Conservation (phyloP, 2,797 vertebrate species). For the Champsocephalus esox region DNA sequence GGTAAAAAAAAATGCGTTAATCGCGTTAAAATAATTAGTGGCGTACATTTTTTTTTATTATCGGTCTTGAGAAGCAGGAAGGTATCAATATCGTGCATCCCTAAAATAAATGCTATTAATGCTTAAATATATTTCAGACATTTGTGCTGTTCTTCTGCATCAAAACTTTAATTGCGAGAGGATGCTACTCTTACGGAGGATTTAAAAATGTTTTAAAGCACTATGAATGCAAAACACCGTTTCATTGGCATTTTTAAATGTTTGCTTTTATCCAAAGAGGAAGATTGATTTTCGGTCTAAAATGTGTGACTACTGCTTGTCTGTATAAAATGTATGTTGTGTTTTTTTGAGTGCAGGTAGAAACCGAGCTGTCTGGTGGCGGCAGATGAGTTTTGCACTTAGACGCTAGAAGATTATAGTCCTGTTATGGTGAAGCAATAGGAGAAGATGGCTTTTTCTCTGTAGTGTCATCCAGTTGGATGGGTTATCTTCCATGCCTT, state of each 20-base stretch:
- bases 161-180: slow-evolving; percentile 26
- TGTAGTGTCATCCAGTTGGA: slow-evolving; percentile 36
- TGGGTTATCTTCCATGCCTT: slow-evolving; percentile 45
- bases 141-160: slow-evolving; percentile 1
- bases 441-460: slow-evolving; percentile 43
- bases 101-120: neutral
- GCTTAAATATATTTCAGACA: slow-evolving; percentile 35
- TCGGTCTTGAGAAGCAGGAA: too few relatives aligned
- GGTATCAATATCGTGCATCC: too few relatives aligned
- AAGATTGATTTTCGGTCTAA: slow-evolving; percentile 57
- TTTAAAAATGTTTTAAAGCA: slow-evolving; percentile 4
- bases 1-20: too few relatives aligned
- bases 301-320: slow-evolving; percentile 45
- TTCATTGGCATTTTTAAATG: slow-evolving; percentile 62
- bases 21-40: too few relatives aligned
- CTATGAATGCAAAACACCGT: slow-evolving; percentile 1
- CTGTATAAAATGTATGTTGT: slow-evolving; percentile 55
- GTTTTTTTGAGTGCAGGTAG: slow-evolving; percentile 56
- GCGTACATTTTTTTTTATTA: too few relatives aligned
- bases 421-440: slow-evolving; percentile 41
- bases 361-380: slow-evolving; percentile 53
- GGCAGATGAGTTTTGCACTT: slow-evolving; percentile 68
- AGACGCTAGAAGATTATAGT: slow-evolving; percentile 61
- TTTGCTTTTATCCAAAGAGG: slow-evolving; percentile 54
- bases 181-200: slow-evolving; percentile 12